Base-by-base conservation (phyloP, 2,113 vertebrate species). In the Elachura formosa region DNA sequence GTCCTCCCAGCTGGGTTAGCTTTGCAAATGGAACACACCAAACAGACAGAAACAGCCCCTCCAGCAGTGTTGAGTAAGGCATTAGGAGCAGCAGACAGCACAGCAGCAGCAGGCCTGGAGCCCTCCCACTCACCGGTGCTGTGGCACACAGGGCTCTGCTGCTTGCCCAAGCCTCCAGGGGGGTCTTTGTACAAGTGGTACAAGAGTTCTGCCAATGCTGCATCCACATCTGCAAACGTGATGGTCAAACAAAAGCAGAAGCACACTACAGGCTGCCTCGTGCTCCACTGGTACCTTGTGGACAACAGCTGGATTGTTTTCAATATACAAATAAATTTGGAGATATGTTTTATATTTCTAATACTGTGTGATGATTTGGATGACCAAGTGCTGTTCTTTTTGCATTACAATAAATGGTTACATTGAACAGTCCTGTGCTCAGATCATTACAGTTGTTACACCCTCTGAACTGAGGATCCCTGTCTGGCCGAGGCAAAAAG, bases 391-490 rank as follows among this genome's bases (percentile, higher is more conserved):
- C 46, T 79, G 69, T 56, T 79, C 12, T 33, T 78, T 74, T 24
- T 68, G 38, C 55, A 22, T 76, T 62, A 51, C 46, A 55, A 94
- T 92, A 94, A 96, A 94, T 1, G 0, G 29, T 74, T 85, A 11
- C 14, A 2, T 8, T 9, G 14, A 36, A 28, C 11, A 1, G 20
- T 5, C 1, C 4, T 9, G n/a, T 4, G 2, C 14, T 29, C 52
- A 8, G 17, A 52, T 54, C 38, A 26, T 79, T 11, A 6, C 28
- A 34, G 10, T 5, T 38, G 19, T 33, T 20, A 14, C 8, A 8
- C 25, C 10, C 2, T 25, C 36, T 40, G 5, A 28, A 9, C 23
- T 18, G 10, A 67, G 15, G 52, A 12, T 2, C 4, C 12, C 26
- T 4, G 3, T 2, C 11, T 11, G 46, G 36, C 46, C 21, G 7